Percentiles rank a stretch among this genome's conserved stretches.
Conservation (phyloP, 2,888 invertebrate species). For the Caenorhabditis imperialis region DNA sequence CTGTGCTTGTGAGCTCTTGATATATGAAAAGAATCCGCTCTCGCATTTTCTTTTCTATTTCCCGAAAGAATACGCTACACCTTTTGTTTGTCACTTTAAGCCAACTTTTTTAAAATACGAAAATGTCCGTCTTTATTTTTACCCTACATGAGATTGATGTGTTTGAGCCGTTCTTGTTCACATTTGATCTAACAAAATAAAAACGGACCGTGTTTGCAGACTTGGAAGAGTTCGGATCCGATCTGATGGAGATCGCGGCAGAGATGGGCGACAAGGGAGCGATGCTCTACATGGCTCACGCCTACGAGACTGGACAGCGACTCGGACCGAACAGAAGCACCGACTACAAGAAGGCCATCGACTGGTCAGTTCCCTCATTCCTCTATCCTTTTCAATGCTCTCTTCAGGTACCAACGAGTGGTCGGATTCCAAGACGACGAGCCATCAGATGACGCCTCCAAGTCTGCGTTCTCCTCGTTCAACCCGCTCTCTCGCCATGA, state of each 20-base stretch:
- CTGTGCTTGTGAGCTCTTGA: background rate
- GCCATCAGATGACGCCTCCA: slow-evolving; percentile 9
- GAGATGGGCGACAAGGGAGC: slow-evolving; percentile 80
- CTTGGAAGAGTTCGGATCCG: slow-evolving; percentile 62
- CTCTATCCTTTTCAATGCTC: background rate
- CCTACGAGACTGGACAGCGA: slow-evolving; percentile 80
- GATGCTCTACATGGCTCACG: slow-evolving; percentile 81
- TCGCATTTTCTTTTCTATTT: too few species aligned
- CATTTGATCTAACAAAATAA: too few species aligned
- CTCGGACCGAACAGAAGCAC: slow-evolving; percentile 58
- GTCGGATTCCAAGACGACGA: slow-evolving; percentile 72
- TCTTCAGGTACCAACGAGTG: slow-evolving; percentile 59
- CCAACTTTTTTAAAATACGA: too few species aligned
- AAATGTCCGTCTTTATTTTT: background rate
- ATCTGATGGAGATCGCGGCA: slow-evolving; percentile 80
- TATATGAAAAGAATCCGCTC: background rate
- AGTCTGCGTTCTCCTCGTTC: slow-evolving; percentile 43
- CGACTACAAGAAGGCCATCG: slow-evolving; percentile 60
- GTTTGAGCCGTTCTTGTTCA: too few species aligned
- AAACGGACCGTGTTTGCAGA: too few species aligned
- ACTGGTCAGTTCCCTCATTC: slow-evolving; percentile 46
- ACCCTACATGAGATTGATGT: too few species aligned
- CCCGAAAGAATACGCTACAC: too few species aligned
- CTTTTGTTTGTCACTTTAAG: too few species aligned
- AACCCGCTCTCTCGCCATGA: slow-evolving; percentile 75